Evolutionary conservation across 2,113 vertebrate genomes (phyloP), one percentile per base, ranked within the genome.

Genomic region (Campylomormyrus numenius): DNA sequence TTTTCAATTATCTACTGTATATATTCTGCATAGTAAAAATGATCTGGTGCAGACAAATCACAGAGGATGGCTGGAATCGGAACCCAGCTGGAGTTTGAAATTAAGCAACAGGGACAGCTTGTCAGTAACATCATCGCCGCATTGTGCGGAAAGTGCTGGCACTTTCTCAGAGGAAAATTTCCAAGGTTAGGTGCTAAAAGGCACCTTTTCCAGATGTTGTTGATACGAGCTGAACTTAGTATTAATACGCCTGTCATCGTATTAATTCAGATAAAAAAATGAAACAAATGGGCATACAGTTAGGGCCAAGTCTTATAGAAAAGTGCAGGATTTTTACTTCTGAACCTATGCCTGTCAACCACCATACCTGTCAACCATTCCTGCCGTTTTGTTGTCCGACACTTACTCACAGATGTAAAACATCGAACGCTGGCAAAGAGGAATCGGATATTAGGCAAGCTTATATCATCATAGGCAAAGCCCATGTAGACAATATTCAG

Each of bases 161-260:
- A 4, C 9, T 27, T 48, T 11, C 49, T 27, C 6, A 0, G 5
- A 58, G 83, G 62, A 85, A 6, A 48, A 31, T 84, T 6, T 80
- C 31, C 70, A 6, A 0, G 0, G 27, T 19, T 90, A 90, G 42
- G 77, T 48, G 88, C 80, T 84, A 90, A 31, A 50, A 90, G 87
- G 88, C 88, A 62, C 49, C 84, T 39, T 88, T 35, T 17, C 35
- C 87, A 66, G 56, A 88, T 39, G 87, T 53, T 53, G 49, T 53
- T 53, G 49, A 87, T 48, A 50, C n/a, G 50, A 53, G 85, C 27
- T 21, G 85, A 53, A 35, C 10, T 53, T 46, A 87, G 21, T 53
- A 87, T 87, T 87, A 87, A 39, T 87, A 35, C 31, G 35, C 39
- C 85, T 53, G 50, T 87, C 50, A 53, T 15, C 49, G 2, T 87